phyloP scores from a whole-genome alignment of 2,113 vertebrate species.

The Vulpes lagopus region DNA sequence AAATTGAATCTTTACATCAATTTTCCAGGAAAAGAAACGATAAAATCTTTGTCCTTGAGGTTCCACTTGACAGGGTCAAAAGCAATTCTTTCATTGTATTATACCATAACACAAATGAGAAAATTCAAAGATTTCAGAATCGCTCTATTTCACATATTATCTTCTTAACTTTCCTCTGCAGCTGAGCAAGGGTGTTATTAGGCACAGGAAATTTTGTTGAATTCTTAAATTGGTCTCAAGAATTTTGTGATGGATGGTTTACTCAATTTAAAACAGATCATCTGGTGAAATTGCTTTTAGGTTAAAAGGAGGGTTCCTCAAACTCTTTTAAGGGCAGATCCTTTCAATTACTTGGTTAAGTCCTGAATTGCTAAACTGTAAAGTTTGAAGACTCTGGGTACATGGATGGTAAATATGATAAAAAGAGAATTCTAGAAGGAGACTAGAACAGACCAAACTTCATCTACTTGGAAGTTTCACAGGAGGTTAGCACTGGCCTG shows the following conservation, averaged over 20 bases:
- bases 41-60: slow-evolving; percentile 76
- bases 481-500: not conserved
- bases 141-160: slow-evolving; percentile 52
- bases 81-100: slow-evolving; percentile 71
- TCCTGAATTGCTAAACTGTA: slow-evolving; percentile 59
- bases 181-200: slow-evolving; percentile 57
- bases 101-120: slow-evolving; percentile 64
- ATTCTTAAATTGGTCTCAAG: slow-evolving; percentile 73
- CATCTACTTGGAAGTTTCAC: slow-evolving; percentile 42
- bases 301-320: slow-evolving; percentile 63
- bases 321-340: slow-evolving; percentile 40
- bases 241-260: slow-evolving; percentile 74
- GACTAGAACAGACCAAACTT: not conserved
- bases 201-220: slow-evolving; percentile 68
- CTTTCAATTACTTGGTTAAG: slow-evolving; percentile 67
- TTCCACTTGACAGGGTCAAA: slow-evolving; percentile 73
- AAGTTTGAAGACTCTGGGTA: not conserved
- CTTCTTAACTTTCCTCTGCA: slow-evolving; percentile 57
- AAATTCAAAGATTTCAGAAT: slow-evolving; percentile 71
- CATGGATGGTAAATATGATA: not conserved
- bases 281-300: slow-evolving; percentile 73
- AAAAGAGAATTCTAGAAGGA: slow-evolving; percentile 43
- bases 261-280: slow-evolving; percentile 73
- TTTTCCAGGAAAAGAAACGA: slow-evolving; percentile 65
- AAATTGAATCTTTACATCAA: slow-evolving; percentile 75